phyloP scores from a whole-genome alignment of 2,113 vertebrate genomes.

The Amphilophus citrinellus region DNA sequence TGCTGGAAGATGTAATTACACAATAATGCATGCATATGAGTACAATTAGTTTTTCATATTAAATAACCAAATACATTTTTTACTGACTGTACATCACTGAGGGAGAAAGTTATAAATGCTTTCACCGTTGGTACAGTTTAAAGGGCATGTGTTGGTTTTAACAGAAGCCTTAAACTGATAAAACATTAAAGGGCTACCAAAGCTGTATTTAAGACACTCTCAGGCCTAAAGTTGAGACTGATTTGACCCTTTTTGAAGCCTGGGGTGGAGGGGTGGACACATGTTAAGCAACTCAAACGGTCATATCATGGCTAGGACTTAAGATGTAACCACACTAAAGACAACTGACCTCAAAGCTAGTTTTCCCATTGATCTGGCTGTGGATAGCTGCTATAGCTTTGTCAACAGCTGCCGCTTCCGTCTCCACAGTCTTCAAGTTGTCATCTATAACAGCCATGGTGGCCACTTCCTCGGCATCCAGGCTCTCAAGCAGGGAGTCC shows the following conservation, averaged over 20 bases:
- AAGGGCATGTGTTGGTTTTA: not conserved
- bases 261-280: not conserved
- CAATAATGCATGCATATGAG: no score
- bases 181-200: not conserved
- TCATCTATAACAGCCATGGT: slow-evolving; percentile 74
- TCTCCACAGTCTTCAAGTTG: slow-evolving; percentile 74
- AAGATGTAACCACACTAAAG: not conserved
- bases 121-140: not conserved
- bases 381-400: slow-evolving; percentile 76
- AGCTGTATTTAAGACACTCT: not conserved
- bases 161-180: not conserved
- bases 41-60: no score
- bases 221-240: not conserved
- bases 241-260: not conserved
- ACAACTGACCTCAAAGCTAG: slow-evolving; percentile 76
- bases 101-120: not conserved
- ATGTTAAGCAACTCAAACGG: not conserved
- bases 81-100: not conserved
- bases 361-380: slow-evolving; percentile 67
- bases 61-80: no score
- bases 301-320: not conserved
- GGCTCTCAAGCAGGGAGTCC: slow-evolving; percentile 79
- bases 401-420: slow-evolving; percentile 64
- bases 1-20: no score
- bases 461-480: slow-evolving; percentile 78